Base-by-base conservation (phyloP, 2,113 vertebrate genomes). In the Cottus gobio region DNA sequence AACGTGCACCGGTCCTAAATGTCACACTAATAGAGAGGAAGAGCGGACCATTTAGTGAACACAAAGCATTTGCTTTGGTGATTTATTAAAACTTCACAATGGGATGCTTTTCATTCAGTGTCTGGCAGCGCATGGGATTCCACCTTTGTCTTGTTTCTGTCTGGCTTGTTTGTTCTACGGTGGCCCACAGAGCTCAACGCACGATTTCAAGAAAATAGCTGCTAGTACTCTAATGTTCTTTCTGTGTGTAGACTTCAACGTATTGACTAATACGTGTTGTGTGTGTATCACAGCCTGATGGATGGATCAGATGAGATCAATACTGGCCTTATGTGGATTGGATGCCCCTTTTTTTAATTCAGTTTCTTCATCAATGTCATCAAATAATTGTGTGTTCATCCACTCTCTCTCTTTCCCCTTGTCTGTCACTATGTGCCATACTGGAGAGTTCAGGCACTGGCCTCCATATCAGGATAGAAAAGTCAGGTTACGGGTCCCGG, bases 41-140 rank as follows among this genome's bases (percentile, higher is more conserved):
- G 91, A 93, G 71, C 20, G 16, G 66, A 75, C 54, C 77, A 86
- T 93, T 93, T 93, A 90, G 83, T 79, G 80, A 93, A 92, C 89
- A 93, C 86, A 89, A 86, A 81, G 82, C 81, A 80, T 91, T 93
- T 91, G 78, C 84, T 87, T 85, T 71, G 61, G 79, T 92, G 66
- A 86, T 90, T 89, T 90, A 91, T 86, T 88, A 79, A 91, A 91
- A 90, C 73, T 67, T 73, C 75, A 71, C 75, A 77, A 75, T 65
- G 56, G 39, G 36, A 73, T 76, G 74, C 46, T 68, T 22, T 62
- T 36, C 65, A 57, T 82, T 81, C 61, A 39, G 61, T 67, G 39
- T 69, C 64, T 69, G 60, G 56, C 57, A 76, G 76, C 44, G 64
- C 15, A 26, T 73, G 42, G 67, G 79, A 68, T 46, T 66, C 69